Conservation (phyloP, 2,888 invertebrate species). For the Apamea sordens region DNA sequence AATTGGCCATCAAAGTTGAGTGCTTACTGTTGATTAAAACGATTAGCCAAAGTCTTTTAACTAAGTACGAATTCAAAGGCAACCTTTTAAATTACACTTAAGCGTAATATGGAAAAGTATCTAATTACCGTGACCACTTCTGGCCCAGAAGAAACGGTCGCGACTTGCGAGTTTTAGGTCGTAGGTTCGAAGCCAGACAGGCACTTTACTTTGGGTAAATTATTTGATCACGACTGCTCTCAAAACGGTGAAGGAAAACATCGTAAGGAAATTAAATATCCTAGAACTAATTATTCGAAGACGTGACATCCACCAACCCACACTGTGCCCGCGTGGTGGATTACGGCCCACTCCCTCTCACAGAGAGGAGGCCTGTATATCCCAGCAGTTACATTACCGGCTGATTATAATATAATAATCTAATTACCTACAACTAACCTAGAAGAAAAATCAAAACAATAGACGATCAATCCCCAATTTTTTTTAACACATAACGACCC, state of each 20-base stretch:
- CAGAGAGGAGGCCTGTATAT: background rate
- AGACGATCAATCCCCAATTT: background rate
- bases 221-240: background rate
- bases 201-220: background rate
- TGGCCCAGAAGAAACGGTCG: background rate
- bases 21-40: conserved; percentile 15
- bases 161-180: background rate
- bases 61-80: background rate
- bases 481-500: background rate
- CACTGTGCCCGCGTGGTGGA: background rate
- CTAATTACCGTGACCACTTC: background rate
- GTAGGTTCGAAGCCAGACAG: background rate
- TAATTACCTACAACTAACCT: no score
- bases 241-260: background rate
- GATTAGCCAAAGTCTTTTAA: conserved; percentile 7
- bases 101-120: background rate
- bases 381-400: background rate
- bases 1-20: conserved; percentile 30
- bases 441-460: background rate
- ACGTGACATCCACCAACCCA: background rate
- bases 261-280: background rate
- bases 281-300: background rate
- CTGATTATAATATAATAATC: background rate
- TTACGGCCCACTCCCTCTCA: background rate
- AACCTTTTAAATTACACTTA: background rate